Percentiles rank a stretch among this genome's conserved stretches.
phyloP scores from a whole-genome alignment of 1,140 invertebrate species.

The Radopholus similis region DNA sequence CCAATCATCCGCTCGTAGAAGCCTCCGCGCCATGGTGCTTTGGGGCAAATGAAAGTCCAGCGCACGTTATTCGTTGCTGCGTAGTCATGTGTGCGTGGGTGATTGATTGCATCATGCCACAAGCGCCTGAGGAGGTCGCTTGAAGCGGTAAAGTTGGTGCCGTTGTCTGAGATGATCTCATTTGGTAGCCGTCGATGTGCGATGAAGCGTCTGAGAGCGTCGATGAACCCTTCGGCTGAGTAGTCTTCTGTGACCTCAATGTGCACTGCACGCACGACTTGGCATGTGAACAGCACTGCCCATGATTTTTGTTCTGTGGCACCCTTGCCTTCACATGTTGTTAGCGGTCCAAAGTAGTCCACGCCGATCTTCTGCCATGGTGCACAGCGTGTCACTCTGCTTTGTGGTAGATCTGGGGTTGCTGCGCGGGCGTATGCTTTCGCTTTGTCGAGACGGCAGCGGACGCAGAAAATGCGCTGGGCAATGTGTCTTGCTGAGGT shows the following conservation, averaged over 20 bases:
- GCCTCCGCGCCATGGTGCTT: constrained; percentile 8
- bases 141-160: constrained; percentile 7
- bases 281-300: constrained; percentile 3
- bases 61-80: background rate
- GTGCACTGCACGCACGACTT: constrained; percentile 6
- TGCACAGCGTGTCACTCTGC: background rate
- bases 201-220: background rate
- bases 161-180: constrained; percentile 11
- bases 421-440: background rate
- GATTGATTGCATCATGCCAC: background rate
- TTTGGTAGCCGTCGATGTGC: constrained; percentile 3
- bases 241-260: background rate
- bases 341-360: constrained; percentile 3
- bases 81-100: background rate
- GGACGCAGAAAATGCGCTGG: background rate
- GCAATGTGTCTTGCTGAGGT: background rate
- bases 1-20: background rate
- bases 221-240: constrained; percentile 1
- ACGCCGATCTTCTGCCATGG: background rate
- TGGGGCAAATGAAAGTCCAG: background rate
- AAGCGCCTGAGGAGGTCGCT: background rate
- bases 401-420: background rate
- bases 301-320: background rate
- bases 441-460: background rate
- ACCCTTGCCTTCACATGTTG: background rate